Evolutionary conservation across 92 coral and sea anemone genomes (phyloP).

Genomic region (Porites divaricata): DNA sequence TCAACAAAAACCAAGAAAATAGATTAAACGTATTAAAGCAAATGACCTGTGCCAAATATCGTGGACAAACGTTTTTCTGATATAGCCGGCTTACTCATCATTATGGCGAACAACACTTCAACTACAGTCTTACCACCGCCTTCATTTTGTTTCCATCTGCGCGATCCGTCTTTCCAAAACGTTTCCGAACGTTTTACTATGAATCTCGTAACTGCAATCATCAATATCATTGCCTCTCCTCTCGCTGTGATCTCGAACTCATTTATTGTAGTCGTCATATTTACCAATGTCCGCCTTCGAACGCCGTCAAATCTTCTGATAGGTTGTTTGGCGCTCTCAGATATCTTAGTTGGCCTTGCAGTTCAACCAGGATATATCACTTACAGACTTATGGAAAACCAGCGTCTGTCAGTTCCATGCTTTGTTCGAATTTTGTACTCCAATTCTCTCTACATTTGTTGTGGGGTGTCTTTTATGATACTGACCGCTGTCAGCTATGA

Average conservation of each 20-base stretch:
- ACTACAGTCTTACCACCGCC: neutral
- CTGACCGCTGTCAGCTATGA: constrained; percentile 45
- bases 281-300: constrained; percentile 6
- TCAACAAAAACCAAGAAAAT: too few species aligned
- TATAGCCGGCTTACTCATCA: neutral
- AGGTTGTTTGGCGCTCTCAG: constrained; percentile 36
- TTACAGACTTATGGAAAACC: constrained; percentile 41
- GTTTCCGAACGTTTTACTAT: constrained; percentile 6
- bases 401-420: constrained; percentile 29
- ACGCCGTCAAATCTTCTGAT: constrained; percentile 40
- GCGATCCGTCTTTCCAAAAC: constrained; percentile 21
- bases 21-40: neutral
- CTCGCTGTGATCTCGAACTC: too few species aligned
- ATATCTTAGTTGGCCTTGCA: constrained; percentile 25
- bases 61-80: neutral
- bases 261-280: neutral
- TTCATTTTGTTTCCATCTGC: constrained; percentile 9
- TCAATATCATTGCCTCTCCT: constrained; percentile 20
- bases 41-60: neutral
- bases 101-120: too few species aligned
- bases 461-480: constrained; percentile 27
- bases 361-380: constrained; percentile 41
- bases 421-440: constrained; percentile 35
- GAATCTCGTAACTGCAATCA: constrained; percentile 37
- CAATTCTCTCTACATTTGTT: neutral